These are phyloP conservation scores for Pandemis heparana DNA, from an alignment of 2,888 invertebrate species.

Conservation along the genomic window DNA sequence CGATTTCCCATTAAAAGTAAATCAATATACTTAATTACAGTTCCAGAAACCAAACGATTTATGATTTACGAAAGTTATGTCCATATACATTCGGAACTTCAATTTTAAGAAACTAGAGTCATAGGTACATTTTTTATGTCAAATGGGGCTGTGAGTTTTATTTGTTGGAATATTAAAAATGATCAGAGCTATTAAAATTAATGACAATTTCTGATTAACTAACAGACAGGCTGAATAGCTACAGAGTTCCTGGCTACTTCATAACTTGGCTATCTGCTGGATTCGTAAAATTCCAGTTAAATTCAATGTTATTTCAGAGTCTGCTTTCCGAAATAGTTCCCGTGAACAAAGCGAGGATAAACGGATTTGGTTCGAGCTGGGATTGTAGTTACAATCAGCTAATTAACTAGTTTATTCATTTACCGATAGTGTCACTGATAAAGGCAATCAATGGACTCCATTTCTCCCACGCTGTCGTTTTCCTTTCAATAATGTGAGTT, in stretches of 20 bases:
- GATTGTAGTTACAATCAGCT: slow-evolving; percentile 19
- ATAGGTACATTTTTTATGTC: too few species aligned
- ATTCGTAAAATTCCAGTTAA: slow-evolving; percentile 17
- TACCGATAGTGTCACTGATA: slow-evolving; percentile 12
- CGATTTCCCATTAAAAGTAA: background rate
- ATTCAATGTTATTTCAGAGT: slow-evolving; percentile 38
- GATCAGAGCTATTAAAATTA: background rate
- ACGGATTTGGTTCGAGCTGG: slow-evolving; percentile 49
- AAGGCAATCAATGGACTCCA: slow-evolving; percentile 27
- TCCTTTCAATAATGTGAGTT: slow-evolving; percentile 27
- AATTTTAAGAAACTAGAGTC: too few species aligned
- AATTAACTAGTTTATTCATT: slow-evolving; percentile 23
- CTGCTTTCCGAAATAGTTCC: slow-evolving; percentile 45
- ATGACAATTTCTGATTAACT: background rate
- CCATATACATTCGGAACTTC: too few species aligned
- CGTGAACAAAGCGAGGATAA: slow-evolving; percentile 53
- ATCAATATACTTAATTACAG: too few species aligned
- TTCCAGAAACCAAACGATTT: too few species aligned
- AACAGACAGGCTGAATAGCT: background rate
- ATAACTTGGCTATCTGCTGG: background rate
- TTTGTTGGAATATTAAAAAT: too few species aligned
- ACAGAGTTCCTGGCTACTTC: background rate
- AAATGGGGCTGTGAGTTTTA: too few species aligned
- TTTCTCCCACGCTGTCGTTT: slow-evolving; percentile 30
- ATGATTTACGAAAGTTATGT: too few species aligned